Evolutionary conservation across 2,797 vertebrate genomes (phyloP).

Genomic region (Falco peregrinus): DNA sequence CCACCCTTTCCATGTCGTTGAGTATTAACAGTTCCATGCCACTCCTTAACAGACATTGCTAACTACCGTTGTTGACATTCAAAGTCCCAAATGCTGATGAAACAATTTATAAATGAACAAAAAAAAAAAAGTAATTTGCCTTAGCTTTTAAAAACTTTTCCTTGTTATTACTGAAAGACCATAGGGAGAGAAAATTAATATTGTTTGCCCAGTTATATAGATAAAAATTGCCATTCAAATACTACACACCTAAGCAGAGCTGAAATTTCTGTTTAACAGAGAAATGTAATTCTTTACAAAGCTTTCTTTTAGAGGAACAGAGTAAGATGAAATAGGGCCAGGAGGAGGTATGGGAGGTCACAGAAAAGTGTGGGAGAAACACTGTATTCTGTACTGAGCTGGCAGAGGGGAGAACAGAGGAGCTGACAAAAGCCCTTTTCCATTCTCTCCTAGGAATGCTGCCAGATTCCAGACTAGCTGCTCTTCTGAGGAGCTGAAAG

Average conservation of each 20-base stretch:
- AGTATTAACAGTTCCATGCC: background rate
- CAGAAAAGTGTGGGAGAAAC: background rate
- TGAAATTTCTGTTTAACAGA: background rate
- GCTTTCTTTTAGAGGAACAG: background rate
- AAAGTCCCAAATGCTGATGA: background rate
- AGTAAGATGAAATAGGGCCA: background rate
- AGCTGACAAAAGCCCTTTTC: slow-evolving; percentile 28
- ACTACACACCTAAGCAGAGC: background rate
- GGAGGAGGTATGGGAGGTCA: background rate
- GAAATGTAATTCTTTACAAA: background rate
- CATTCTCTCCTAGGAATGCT: slow-evolving; percentile 4
- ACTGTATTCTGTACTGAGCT: background rate
- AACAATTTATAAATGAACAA: background rate
- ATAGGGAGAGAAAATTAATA: background rate
- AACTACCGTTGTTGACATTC: background rate
- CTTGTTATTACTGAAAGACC: background rate
- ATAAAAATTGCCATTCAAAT: background rate
- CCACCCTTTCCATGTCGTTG: background rate
- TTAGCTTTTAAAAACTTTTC: background rate
- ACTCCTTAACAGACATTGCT: background rate
- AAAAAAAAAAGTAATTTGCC: background rate
- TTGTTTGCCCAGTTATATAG: background rate
- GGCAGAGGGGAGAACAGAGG: background rate
- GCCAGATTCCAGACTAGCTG: slow-evolving; percentile 35
- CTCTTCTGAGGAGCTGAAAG: slow-evolving; percentile 10